Conservation (phyloP, 1,140 invertebrate genomes). For the Chironomus tepperi region DNA sequence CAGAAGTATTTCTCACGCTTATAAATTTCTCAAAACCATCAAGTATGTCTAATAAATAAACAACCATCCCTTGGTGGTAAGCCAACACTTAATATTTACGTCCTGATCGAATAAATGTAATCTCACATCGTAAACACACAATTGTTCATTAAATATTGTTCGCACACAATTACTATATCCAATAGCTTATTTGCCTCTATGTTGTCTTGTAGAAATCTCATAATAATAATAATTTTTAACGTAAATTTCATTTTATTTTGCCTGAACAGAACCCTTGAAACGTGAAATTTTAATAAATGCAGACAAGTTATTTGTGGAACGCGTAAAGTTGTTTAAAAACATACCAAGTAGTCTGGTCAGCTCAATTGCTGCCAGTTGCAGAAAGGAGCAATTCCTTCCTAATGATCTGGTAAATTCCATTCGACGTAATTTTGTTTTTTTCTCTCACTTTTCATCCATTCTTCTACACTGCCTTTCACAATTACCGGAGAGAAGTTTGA, state of each 20-base stretch:
- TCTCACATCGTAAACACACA: too few species aligned
- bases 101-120: too few species aligned
- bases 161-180: too few species aligned
- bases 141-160: too few species aligned
- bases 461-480: neutral
- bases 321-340: neutral
- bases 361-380: conserved; percentile 15
- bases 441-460: neutral
- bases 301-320: neutral
- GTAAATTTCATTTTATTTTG: neutral
- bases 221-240: neutral
- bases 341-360: neutral
- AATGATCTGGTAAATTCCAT: conserved; percentile 10
- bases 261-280: neutral
- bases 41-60: too few species aligned
- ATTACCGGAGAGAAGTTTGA: neutral
- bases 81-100: too few species aligned
- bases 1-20: too few species aligned
- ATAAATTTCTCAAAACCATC: too few species aligned
- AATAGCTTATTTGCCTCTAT: too few species aligned
- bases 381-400: conserved; percentile 14
- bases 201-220: neutral
- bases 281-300: conserved; percentile 11
- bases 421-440: neutral
- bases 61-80: too few species aligned